Conservation (phyloP, 2,797 vertebrate genomes). For the Sebastes trivittatus region DNA sequence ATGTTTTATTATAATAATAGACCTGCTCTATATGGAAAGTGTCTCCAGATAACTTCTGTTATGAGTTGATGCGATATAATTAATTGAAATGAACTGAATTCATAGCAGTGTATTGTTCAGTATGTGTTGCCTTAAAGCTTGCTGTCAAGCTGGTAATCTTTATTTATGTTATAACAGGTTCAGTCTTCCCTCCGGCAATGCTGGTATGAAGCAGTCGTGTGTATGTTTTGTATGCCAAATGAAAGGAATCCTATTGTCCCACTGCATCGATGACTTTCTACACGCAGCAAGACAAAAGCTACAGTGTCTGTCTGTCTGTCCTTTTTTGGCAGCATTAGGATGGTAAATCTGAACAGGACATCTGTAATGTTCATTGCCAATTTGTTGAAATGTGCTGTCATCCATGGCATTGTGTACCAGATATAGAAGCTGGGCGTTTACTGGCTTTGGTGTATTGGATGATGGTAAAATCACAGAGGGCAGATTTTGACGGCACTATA, state of each 20-base stretch:
- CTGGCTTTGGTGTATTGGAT: background rate
- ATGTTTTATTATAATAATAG: no score
- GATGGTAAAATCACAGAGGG: background rate
- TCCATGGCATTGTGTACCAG: background rate
- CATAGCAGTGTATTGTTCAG: no score
- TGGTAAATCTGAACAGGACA: accelerated
- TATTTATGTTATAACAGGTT: background rate
- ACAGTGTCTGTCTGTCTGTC: background rate
- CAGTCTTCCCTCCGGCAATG: background rate
- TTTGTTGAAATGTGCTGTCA: background rate
- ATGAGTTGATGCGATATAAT: no score
- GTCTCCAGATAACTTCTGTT: no score
- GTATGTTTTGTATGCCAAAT: background rate
- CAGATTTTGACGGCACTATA: background rate
- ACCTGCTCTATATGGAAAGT: no score
- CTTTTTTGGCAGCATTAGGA: background rate
- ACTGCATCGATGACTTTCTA: no score
- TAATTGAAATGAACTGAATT: no score
- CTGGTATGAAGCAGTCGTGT: background rate
- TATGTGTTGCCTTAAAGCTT: background rate
- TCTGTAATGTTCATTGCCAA: background rate
- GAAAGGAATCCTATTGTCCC: background rate
- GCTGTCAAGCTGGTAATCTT: background rate
- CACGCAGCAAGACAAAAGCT: background rate
- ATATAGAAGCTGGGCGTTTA: background rate